phyloP scores from a whole-genome alignment of 2,888 invertebrate genomes.

The Eilema sororculum region DNA sequence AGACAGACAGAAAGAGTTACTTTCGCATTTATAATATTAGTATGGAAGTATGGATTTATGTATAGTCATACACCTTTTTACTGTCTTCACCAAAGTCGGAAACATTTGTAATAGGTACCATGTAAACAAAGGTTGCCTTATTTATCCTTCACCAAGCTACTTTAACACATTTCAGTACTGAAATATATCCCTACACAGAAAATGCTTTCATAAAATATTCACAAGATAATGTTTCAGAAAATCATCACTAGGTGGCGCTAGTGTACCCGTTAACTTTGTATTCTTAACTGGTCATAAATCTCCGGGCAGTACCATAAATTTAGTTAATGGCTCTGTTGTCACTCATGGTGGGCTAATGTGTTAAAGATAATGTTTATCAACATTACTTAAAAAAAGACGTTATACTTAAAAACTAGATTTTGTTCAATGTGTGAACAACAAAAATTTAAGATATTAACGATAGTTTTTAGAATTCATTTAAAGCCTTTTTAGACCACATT shows the following conservation, averaged over 20 bases:
- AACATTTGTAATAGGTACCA: background rate
- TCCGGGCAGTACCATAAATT: slow-evolving; percentile 30
- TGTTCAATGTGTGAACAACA: background rate
- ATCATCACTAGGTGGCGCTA: slow-evolving; percentile 17
- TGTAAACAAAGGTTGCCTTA: background rate
- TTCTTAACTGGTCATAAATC: slow-evolving; percentile 27
- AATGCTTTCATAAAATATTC: background rate
- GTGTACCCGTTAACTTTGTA: slow-evolving; percentile 4
- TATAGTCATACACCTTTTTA: too few species aligned
- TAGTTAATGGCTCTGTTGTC: slow-evolving; percentile 23
- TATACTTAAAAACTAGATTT: background rate
- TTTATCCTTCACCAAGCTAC: background rate
- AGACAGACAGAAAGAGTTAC: too few species aligned
- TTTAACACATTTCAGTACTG: background rate
- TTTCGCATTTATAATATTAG: too few species aligned
- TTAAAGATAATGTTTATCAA: slow-evolving; percentile 19
- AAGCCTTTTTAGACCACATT: background rate
- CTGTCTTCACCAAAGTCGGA: background rate
- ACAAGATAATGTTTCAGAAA: slow-evolving; percentile 13
- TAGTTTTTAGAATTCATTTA: background rate
- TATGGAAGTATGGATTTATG: too few species aligned
- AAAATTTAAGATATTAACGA: background rate
- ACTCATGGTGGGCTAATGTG: slow-evolving; percentile 33
- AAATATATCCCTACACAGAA: background rate
- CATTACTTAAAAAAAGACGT: slow-evolving; percentile 7